Evolutionary conservation across 2,888 invertebrate species (phyloP).

Genomic region (Troides oblongomaculatus): DNA sequence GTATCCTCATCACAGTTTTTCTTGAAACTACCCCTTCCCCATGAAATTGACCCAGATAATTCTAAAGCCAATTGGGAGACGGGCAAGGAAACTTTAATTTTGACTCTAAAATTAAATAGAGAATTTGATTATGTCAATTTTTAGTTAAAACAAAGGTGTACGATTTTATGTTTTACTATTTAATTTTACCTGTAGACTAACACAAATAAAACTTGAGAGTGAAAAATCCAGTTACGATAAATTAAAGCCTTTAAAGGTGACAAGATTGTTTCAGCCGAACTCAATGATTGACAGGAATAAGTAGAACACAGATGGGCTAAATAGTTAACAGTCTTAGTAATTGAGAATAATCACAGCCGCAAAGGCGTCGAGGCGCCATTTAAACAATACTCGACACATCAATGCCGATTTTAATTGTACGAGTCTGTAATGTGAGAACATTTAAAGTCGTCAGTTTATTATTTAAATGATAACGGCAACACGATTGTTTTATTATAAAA

Average conservation of each 20-base stretch:
- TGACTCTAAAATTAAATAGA: conserved; percentile 87
- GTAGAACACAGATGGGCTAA: conserved; percentile 20
- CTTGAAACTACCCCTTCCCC: conserved; percentile 88
- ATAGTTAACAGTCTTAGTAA: conserved; percentile 39
- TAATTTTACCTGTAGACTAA: background rate
- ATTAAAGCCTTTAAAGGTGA: too few species aligned
- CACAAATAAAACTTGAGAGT: background rate
- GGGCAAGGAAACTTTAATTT: conserved; percentile 81
- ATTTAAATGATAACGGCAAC: background rate
- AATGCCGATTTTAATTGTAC: conserved; percentile 42
- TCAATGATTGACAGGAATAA: background rate
- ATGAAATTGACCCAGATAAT: conserved; percentile 88
- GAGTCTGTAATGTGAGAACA: conserved; percentile 36
- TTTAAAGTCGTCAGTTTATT: conserved; percentile 11
- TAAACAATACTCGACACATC: conserved; percentile 35
- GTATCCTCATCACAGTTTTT: conserved; percentile 83
- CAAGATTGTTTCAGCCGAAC: background rate
- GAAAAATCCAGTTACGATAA: too few species aligned
- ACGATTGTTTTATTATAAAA: background rate
- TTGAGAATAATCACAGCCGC: conserved; percentile 45
- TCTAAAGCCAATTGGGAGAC: conserved; percentile 90
- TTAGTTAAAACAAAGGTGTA: conserved; percentile 58
- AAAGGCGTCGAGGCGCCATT: conserved; percentile 46
- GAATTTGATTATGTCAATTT: conserved; percentile 94
- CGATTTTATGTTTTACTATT: background rate